Base-by-base conservation (phyloP, 2,113 vertebrate species). In the Gorilla gorilla region DNA sequence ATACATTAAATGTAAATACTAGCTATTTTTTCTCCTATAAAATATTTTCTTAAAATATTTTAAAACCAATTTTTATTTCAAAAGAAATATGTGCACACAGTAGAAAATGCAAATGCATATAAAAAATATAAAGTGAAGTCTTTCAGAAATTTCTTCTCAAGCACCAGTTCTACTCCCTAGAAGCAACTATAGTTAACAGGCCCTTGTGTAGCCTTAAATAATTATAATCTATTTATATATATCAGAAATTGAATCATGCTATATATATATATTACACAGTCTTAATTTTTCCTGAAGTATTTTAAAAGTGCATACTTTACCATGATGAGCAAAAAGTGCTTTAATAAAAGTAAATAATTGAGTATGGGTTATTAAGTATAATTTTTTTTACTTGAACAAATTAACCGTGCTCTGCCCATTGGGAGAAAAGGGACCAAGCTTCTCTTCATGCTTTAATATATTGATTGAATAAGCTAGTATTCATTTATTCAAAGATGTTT, bases 401-500 rank as follows among this genome's bases (percentile, higher is more conserved):
- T 72, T 93, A 79, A 48, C 6, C 76, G 25, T 75, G 23, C 2
- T 85, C 27, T 87, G 9, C 35, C 27, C 23, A 35, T 87, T 86
- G n/a, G 35, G 20, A 50, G 59, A 81, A 83, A 90, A 50, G 16
- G 32, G 20, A 35, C 12, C 7, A 59, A 18, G 45, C 38, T 43
- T 90, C 8, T 95, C n/a, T 87, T 94, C 25, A 32, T 93, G 9
- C 81, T 81, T 95, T 93, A 55, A 14, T 10, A 76, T 55, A 6
- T 78, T 93, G 52, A 76, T 55, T 11, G 14, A 97, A n/a, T 25
- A 96, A 73, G n/a, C n/a, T 96, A 25, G 1, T 43, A 13, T 80
- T 91, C 38, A 78, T 97, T 97, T 96, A 72, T 9, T 94, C 11
- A 27, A 76, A 17, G 13, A 50, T 70, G 40, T 87, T 90, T 96